phyloP scores from a whole-genome alignment of 2,797 vertebrate species.

The Scyliorhinus canicula region DNA sequence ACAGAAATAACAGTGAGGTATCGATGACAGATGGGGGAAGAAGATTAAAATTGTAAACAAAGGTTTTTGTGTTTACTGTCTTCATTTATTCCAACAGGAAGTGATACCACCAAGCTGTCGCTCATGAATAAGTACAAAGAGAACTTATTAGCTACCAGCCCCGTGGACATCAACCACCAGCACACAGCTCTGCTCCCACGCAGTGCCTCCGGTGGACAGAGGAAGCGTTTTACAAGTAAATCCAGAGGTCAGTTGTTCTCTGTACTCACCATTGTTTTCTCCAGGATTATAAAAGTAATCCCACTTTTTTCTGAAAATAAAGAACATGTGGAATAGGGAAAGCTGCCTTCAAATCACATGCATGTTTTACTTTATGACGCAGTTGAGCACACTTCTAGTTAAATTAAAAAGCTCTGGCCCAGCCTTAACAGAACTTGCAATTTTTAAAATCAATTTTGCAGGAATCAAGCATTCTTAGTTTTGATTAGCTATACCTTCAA shows the following conservation, averaged over 20 bases:
- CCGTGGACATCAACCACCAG: slow-evolving; percentile 89
- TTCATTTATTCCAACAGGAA: slow-evolving; percentile 59
- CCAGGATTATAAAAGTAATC: not conserved
- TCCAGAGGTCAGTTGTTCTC: slow-evolving; percentile 65
- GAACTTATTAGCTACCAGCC: slow-evolving; percentile 95
- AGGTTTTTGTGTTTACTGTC: not conserved
- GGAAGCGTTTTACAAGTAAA: slow-evolving; percentile 92
- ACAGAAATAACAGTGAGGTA: not conserved
- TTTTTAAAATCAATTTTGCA: not conserved
- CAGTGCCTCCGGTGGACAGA: slow-evolving; percentile 86
- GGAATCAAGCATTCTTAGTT: not conserved
- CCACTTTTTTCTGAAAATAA: not conserved
- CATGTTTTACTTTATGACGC: not conserved
- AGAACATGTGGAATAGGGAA: not conserved
- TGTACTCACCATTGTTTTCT: not conserved
- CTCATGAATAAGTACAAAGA: slow-evolving; percentile 99
- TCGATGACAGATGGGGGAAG: not conserved
- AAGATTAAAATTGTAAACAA: not conserved
- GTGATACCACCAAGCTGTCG: slow-evolving; percentile 89
- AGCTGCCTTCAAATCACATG: not conserved
- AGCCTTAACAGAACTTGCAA: not conserved
- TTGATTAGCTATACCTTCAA: not conserved
- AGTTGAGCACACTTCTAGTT: not conserved
- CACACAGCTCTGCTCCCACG: slow-evolving; percentile 89
- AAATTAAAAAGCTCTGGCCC: not conserved